Percentiles rank a stretch among this genome's conserved stretches.
Evolutionary conservation across 1,140 invertebrate species (phyloP).

Genomic region (Eulimnadia texana): DNA sequence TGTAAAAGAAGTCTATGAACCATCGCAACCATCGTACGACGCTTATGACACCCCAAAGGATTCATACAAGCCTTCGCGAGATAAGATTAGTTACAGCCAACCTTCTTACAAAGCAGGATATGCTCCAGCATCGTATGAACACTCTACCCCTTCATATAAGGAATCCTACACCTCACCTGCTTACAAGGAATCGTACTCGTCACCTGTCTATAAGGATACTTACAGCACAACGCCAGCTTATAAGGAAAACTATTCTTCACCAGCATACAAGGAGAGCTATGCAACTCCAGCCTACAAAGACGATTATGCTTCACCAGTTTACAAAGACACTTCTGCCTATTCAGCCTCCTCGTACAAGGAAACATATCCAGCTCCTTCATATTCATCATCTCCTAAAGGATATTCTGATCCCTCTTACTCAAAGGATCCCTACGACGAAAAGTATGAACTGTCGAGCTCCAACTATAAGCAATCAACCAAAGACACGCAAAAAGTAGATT

Average conservation of each 20-base stretch:
- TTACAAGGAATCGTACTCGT: not conserved
- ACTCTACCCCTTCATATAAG: not conserved
- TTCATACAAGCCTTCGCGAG: not conserved
- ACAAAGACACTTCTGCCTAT: not conserved
- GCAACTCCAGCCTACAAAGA: constrained; percentile 7
- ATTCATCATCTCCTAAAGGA: not conserved
- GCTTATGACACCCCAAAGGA: not conserved
- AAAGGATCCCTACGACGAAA: not conserved
- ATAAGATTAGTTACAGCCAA: not conserved
- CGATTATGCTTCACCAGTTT: not conserved
- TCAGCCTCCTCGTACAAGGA: not conserved
- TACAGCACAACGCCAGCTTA: not conserved
- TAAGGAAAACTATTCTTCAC: not conserved
- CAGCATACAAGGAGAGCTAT: not conserved
- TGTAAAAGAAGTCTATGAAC: not conserved
- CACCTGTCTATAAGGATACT: constrained; percentile 5
- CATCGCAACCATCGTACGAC: not conserved
- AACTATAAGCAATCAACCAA: not conserved
- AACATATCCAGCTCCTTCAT: not conserved
- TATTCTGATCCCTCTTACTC: not conserved
- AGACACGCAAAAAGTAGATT: not conserved
- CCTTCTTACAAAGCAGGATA: not conserved
- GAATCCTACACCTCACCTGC: not conserved
- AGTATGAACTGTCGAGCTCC: not conserved
- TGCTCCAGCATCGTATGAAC: not conserved